A percentile compares a stretch with the other conserved stretches of the same genome.
These are phyloP conservation scores for Bos javanicus DNA, from an alignment of 2,113 vertebrate species.

Conservation along the genomic window DNA sequence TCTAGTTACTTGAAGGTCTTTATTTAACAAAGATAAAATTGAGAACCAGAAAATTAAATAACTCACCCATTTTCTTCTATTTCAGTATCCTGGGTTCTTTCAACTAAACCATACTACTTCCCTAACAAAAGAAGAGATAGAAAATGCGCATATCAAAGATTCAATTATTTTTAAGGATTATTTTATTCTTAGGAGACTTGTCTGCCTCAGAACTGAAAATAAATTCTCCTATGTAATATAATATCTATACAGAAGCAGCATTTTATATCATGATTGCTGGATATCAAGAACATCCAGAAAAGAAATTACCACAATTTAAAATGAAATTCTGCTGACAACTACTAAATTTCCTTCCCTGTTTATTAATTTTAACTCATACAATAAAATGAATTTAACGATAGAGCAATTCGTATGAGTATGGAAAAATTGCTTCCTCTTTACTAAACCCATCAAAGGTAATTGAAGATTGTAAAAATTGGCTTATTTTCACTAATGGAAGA, in stretches of 20 bases:
- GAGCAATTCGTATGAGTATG: neutral
- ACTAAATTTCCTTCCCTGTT: slow-evolving; percentile 54
- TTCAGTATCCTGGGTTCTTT: slow-evolving; percentile 19
- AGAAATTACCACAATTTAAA: slow-evolving; percentile 52
- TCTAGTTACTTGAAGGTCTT: slow-evolving; percentile 16
- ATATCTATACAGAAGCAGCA: slow-evolving; percentile 79
- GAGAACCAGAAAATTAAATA: neutral
- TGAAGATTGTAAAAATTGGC: slow-evolving; percentile 51
- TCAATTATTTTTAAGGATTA: slow-evolving; percentile 82
- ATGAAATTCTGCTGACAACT: slow-evolving; percentile 56
- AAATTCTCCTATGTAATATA: slow-evolving; percentile 72
- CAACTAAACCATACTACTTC: neutral
- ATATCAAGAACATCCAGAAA: slow-evolving; percentile 59
- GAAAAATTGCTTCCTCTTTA: slow-evolving; percentile 46
- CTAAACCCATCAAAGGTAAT: slow-evolving; percentile 51
- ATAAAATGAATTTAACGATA: slow-evolving; percentile 51
- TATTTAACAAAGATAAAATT: slow-evolving; percentile 26
- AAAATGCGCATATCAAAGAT: slow-evolving; percentile 77
- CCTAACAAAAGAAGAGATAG: neutral
- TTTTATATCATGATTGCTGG: slow-evolving; percentile 71
- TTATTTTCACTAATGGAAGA: slow-evolving; percentile 52
- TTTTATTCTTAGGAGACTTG: slow-evolving; percentile 76
- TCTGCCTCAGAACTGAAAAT: slow-evolving; percentile 78
- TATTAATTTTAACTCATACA: slow-evolving; percentile 65
- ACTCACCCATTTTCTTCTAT: neutral